These are phyloP conservation scores for silkworm (Bombyx mori) DNA, from an alignment of 1,140 invertebrate genomes.

Conservation along the genomic window ASM3026992v2 NC_085122.1:14094501-14095000, in stretches of 20 bases:
- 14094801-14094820: conserved; percentile 18
- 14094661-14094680: conserved; percentile 39
- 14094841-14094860: not conserved
- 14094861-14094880: conserved; percentile 2
- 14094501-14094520: conserved; percentile 37
- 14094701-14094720: conserved; percentile 26
- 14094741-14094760: conserved; percentile 33
- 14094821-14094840: conserved; percentile 19
- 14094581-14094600: conserved; percentile 32
- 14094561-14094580: conserved; percentile 62
- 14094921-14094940: conserved; percentile 69
- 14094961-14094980: conserved; percentile 47
- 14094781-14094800: conserved; percentile 26
- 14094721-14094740: conserved; percentile 30
- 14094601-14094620: conserved; percentile 38
- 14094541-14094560: conserved; percentile 70
- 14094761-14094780: conserved; percentile 31
- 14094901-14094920: conserved; percentile 41
- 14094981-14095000: conserved; percentile 61
- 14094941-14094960: conserved; percentile 55
- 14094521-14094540: conserved; percentile 70
- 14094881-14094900: conserved; percentile 1
- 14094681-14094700: conserved; percentile 36
- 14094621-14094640: conserved; percentile 67
- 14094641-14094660: conserved; percentile 68